phyloP scores from a whole-genome alignment of 2,113 vertebrate genomes.

The Sphaerodactylus townsendi region DNA sequence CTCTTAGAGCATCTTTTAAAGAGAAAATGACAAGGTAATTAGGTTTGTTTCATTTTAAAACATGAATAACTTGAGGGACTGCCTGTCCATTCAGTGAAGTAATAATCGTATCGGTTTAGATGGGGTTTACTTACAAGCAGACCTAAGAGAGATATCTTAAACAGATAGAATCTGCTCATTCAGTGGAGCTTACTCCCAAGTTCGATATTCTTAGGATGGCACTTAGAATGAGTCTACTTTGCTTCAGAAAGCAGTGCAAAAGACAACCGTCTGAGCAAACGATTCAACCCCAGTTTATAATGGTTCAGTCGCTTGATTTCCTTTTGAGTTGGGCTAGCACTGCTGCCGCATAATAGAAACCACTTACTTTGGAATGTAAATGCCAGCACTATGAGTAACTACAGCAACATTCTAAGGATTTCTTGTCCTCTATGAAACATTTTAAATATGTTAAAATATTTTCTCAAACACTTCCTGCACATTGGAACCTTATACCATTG shows the following conservation, averaged over 20 bases:
- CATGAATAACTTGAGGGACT: too few relatives aligned
- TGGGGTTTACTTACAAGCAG: too few relatives aligned
- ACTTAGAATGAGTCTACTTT: too few relatives aligned
- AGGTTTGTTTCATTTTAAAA: too few relatives aligned
- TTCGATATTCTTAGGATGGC: too few relatives aligned
- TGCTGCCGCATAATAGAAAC: constrained; percentile 31
- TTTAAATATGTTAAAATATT: constrained; percentile 59
- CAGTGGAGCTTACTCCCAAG: too few relatives aligned
- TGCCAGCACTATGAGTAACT: constrained; percentile 35
- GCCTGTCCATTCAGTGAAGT: too few relatives aligned
- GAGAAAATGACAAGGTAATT: too few relatives aligned
- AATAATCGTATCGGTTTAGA: too few relatives aligned
- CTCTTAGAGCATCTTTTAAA: too few relatives aligned
- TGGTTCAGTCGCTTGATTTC: background rate
- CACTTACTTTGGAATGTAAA: constrained; percentile 15
- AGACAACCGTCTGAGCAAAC: background rate
- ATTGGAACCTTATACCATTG: constrained; percentile 40
- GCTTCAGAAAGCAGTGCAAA: background rate
- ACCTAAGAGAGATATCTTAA: too few relatives aligned
- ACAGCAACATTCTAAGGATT: constrained; percentile 27
- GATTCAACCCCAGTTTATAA: background rate
- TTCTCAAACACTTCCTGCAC: constrained; percentile 42
- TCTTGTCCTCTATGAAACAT: constrained; percentile 45
- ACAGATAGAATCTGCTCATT: too few relatives aligned
- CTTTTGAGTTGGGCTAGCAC: background rate